phyloP scores from a whole-genome alignment of 2,113 vertebrate genomes.

The Scomber colias region DNA sequence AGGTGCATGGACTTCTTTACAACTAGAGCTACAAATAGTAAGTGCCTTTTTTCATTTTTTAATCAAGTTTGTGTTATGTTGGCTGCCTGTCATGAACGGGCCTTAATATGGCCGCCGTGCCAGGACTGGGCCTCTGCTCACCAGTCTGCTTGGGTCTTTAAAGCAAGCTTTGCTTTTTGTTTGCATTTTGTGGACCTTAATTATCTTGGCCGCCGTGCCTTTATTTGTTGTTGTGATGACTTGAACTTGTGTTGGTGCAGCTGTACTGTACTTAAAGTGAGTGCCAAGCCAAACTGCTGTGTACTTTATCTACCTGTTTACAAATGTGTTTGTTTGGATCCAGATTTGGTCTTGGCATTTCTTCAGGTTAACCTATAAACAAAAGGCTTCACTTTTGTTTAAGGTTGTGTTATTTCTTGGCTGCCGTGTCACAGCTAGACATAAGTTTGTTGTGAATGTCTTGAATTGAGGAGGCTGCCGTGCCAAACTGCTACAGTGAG shows the following conservation, averaged over 20 bases:
- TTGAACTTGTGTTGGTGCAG: background rate
- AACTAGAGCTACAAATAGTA: slow-evolving; percentile 1
- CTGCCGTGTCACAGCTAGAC: too few species aligned
- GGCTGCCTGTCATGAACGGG: too few species aligned
- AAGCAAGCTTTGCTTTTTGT: background rate
- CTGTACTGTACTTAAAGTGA: slow-evolving; percentile 1
- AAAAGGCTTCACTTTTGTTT: too few species aligned
- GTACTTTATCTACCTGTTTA: background rate
- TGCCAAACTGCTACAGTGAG: too few species aligned
- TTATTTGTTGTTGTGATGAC: slow-evolving; percentile 10
- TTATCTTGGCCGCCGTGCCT: slow-evolving; percentile 1
- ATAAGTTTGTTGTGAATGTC: too few species aligned
- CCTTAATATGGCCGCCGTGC: background rate
- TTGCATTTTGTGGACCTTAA: slow-evolving; percentile 2
- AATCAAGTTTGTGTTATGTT: background rate
- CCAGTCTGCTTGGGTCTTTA: background rate
- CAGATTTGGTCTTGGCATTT: background rate
- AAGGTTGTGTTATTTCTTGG: too few species aligned
- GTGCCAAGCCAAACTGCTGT: slow-evolving; percentile 18
- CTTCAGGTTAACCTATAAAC: too few species aligned
- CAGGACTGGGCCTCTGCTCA: background rate
- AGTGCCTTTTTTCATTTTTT: slow-evolving; percentile 5
- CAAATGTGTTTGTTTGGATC: background rate
- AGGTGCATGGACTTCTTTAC: background rate
- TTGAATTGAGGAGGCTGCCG: too few species aligned